A percentile compares a stretch with the other conserved stretches of the same genome.
Conservation (phyloP, 2,888 invertebrate species). For the Sericinus montela region DNA sequence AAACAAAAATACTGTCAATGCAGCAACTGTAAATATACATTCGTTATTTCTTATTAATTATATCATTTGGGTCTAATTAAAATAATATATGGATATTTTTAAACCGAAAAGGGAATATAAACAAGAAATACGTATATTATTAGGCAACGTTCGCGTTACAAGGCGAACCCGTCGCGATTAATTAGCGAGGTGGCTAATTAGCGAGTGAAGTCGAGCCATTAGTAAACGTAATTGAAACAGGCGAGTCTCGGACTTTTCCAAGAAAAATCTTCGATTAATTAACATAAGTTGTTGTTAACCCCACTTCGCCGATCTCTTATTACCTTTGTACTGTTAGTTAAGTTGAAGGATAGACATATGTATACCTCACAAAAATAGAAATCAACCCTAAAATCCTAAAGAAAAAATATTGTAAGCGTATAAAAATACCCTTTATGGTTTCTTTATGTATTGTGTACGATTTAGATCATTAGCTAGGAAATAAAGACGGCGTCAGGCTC, state of each 20-base stretch:
- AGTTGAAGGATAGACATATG: background rate
- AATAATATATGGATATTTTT: conserved; percentile 27
- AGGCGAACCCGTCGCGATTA: conserved; percentile 64
- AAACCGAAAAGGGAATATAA: conserved; percentile 35
- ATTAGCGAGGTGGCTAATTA: conserved; percentile 73
- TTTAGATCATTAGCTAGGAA: too few species aligned
- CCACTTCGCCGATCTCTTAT: conserved; percentile 4
- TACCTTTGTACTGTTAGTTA: background rate
- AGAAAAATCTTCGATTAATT: conserved; percentile 57
- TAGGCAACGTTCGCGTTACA: conserved; percentile 46
- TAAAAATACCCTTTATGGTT: too few species aligned
- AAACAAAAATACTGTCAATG: too few species aligned
- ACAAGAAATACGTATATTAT: conserved; percentile 51
- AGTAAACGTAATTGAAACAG: conserved; percentile 69
- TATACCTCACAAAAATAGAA: too few species aligned
- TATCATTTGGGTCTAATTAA: conserved; percentile 8
- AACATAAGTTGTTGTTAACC: conserved; percentile 25
- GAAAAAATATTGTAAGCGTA: too few species aligned
- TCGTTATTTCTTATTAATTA: background rate
- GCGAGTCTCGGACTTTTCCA: conserved; percentile 55
- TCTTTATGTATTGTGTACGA: too few species aligned
- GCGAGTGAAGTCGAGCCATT: conserved; percentile 69
- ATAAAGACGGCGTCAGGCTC: too few species aligned
- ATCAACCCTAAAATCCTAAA: too few species aligned
- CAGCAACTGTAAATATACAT: too few species aligned